Conservation (phyloP, 2,797 vertebrate species). For the Decapterus maruadsi region DNA sequence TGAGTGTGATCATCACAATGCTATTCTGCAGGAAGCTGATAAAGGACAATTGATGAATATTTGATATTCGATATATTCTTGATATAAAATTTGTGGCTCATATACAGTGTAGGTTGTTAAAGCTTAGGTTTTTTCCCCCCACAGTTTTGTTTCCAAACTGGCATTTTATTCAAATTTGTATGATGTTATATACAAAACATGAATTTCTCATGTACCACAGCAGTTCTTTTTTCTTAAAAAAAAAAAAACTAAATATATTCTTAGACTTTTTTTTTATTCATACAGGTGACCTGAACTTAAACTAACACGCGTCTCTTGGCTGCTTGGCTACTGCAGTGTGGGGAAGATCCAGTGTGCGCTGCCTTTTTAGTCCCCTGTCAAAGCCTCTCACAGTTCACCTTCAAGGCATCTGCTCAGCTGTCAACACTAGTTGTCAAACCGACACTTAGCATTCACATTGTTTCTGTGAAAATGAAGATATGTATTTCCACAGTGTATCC, state of each 20-base stretch:
- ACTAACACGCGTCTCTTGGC: slow-evolving; percentile 36
- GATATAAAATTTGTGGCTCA: too few species aligned
- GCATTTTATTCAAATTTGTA: not conserved
- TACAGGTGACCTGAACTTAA: slow-evolving; percentile 56
- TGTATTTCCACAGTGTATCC: slow-evolving; percentile 70
- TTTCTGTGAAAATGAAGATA: slow-evolving; percentile 79
- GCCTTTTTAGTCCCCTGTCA: slow-evolving; percentile 80
- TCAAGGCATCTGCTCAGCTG: slow-evolving; percentile 82
- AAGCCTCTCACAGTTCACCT: slow-evolving; percentile 81
- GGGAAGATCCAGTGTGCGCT: slow-evolving; percentile 49
- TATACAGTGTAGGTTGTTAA: not conserved
- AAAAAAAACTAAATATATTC: not conserved
- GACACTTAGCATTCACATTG: slow-evolving; percentile 80
- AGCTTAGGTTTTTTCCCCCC: not conserved
- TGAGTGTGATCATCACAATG: too few species aligned
- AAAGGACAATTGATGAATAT: too few species aligned
- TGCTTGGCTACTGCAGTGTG: slow-evolving; percentile 57
- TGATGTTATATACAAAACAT: not conserved
- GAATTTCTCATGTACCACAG: not conserved
- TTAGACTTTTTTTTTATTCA: slow-evolving; percentile 42
- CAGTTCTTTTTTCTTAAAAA: not conserved
- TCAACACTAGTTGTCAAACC: slow-evolving; percentile 80
- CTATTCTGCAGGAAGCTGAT: too few species aligned
- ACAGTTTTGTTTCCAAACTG: not conserved
- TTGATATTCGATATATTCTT: too few species aligned